Evolutionary conservation across 2,113 vertebrate genomes (phyloP).

Genomic region (Erythrolamprus reginae): DNA sequence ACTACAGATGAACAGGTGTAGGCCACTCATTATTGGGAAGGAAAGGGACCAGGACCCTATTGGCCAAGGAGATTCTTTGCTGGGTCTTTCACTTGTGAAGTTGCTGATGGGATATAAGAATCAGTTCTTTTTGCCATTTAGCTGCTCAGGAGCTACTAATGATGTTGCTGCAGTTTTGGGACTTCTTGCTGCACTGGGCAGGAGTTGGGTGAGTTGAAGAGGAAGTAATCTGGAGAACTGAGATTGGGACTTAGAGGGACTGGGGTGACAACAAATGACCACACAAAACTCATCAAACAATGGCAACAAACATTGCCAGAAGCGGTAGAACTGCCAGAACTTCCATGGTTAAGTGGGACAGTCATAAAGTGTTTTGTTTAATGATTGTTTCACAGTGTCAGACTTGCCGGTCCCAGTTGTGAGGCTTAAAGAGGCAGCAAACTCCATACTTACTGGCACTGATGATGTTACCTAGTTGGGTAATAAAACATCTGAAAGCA

Average conservation of each 20-base stretch:
- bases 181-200: not conserved
- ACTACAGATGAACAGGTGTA: not conserved
- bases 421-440: not conserved
- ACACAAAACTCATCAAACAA: not conserved
- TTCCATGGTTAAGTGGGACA: not conserved
- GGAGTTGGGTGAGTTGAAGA: not conserved
- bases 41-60: not conserved
- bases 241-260: not conserved
- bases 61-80: not conserved
- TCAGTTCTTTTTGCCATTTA: not conserved
- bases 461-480: not conserved
- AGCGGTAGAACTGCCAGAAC: not conserved
- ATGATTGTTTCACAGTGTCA: not conserved
- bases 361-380: not conserved
- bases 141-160: not conserved
- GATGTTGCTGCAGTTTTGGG: not conserved
- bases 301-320: not conserved
- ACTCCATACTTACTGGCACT: not conserved
- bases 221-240: not conserved
- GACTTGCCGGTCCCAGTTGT: not conserved
- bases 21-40: not conserved
- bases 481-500: not conserved
- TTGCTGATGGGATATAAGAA: not conserved
- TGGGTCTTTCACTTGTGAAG: not conserved
- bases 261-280: not conserved